Evolutionary conservation across 2,888 invertebrate species (phyloP).

Genomic region (Sarcophaga carnaria): DNA sequence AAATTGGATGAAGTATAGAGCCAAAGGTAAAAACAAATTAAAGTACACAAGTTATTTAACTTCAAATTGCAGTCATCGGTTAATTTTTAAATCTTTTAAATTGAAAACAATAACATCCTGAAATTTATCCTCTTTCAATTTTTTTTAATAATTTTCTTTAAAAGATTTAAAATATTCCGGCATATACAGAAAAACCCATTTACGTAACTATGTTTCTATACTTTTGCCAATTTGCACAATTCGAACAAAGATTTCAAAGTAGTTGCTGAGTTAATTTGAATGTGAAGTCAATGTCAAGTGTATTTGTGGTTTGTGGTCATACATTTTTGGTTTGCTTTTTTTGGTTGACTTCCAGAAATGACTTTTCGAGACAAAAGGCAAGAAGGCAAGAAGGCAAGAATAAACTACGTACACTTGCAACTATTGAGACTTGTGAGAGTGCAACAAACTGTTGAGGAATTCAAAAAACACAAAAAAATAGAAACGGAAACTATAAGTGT

Average conservation of each 20-base stretch:
- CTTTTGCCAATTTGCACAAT: background rate
- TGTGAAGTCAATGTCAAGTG: constrained; percentile 50
- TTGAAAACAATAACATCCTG: no score
- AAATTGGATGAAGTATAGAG: no score
- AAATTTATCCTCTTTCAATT: no score
- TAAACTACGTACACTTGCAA: background rate
- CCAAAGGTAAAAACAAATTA: no score
- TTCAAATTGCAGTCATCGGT: no score
- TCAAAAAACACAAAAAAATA: background rate
- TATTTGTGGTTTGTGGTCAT: constrained; percentile 19
- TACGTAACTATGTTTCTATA: background rate
- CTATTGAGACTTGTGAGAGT: constrained; percentile 17
- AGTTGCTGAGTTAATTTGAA: constrained; percentile 16
- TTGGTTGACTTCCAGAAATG: constrained; percentile 7
- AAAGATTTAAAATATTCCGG: background rate
- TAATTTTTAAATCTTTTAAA: no score
- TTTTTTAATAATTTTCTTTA: background rate
- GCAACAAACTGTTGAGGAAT: constrained; percentile 16
- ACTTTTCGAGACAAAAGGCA: constrained; percentile 10
- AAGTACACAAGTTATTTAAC: no score
- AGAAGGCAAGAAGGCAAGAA: background rate
- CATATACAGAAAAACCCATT: background rate
- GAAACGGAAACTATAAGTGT: background rate
- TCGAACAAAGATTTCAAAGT: constrained; percentile 5
- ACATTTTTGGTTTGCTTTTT: background rate